phyloP scores from a whole-genome alignment of 1,140 invertebrate genomes.

The Caenorhabditis briggsae region DNA sequence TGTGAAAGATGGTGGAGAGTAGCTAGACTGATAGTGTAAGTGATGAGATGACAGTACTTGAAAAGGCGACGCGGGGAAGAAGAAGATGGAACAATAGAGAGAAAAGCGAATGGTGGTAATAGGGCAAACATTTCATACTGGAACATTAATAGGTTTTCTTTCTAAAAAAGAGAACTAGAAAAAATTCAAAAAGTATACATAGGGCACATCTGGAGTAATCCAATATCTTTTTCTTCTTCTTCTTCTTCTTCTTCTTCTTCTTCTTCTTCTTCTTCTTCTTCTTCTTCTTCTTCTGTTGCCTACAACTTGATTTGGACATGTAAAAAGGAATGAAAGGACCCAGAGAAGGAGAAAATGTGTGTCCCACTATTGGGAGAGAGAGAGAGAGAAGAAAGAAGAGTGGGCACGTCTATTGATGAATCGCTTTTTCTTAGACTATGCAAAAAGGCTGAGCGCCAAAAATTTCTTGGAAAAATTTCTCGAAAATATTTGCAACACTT shows the following conservation, averaged over 20 bases:
- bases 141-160: conserved; percentile 18
- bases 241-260: too few relatives aligned
- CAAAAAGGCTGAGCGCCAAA: neutral
- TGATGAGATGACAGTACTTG: conserved; percentile 40
- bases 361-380: too few relatives aligned
- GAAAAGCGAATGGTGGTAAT: conserved; percentile 2
- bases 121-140: conserved; percentile 14
- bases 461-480: neutral
- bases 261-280: too few relatives aligned
- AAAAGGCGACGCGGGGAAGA: neutral
- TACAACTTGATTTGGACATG: conserved; percentile 33
- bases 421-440: neutral
- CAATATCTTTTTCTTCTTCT: neutral
- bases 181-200: neutral
- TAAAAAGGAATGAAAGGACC: conserved; percentile 16
- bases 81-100: conserved; percentile 17
- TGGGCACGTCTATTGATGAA: conserved; percentile 27
- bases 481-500: neutral
- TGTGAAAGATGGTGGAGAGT: neutral
- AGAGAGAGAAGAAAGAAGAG: neutral
- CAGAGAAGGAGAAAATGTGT: conserved; percentile 10
- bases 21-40: conserved; percentile 11
- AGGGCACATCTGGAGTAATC: conserved; percentile 7
- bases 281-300: too few relatives aligned
- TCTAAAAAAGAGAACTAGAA: too few relatives aligned